Evolutionary conservation across 30 jellyfish, hydroid and myxozoan species (phyloP).

Genomic region (Cassiopea xamachana): DNA sequence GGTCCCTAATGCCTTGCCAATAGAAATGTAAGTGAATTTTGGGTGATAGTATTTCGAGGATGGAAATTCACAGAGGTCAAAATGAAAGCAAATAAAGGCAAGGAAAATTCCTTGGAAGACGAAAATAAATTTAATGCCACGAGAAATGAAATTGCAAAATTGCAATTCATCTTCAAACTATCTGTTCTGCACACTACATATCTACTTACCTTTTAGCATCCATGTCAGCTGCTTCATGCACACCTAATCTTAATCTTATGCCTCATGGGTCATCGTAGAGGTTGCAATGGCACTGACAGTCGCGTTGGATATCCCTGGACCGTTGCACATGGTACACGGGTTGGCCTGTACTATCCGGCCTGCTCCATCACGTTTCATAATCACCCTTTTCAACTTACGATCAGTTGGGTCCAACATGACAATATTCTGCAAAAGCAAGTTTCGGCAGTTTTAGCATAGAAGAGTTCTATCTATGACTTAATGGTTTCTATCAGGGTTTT

Average conservation of each 20-base stretch:
- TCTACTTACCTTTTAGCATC: background rate
- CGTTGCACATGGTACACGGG: conserved; percentile 74
- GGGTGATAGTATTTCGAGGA: too few relatives aligned
- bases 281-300: conserved; percentile 33
- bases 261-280: conserved; percentile 72
- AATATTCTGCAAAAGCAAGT: conserved; percentile 46
- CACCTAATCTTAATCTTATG: background rate
- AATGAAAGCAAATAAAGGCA: background rate
- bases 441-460: background rate
- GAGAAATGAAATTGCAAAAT: background rate
- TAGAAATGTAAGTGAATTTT: too few relatives aligned
- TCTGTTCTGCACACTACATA: background rate
- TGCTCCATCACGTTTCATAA: conserved; percentile 75
- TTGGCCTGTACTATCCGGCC: conserved; percentile 69
- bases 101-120: background rate
- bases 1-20: too few relatives aligned
- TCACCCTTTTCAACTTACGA: conserved; percentile 80
- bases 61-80: too few relatives aligned
- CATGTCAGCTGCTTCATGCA: background rate
- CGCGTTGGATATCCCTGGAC: conserved; percentile 67
- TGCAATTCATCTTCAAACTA: background rate
- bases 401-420: conserved; percentile 82
- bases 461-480: background rate
- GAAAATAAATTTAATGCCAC: background rate
- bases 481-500: background rate